These are phyloP conservation scores for Omphaloscelis lunosa DNA, from an alignment of 2,888 invertebrate genomes.

Conservation along the genomic window DNA sequence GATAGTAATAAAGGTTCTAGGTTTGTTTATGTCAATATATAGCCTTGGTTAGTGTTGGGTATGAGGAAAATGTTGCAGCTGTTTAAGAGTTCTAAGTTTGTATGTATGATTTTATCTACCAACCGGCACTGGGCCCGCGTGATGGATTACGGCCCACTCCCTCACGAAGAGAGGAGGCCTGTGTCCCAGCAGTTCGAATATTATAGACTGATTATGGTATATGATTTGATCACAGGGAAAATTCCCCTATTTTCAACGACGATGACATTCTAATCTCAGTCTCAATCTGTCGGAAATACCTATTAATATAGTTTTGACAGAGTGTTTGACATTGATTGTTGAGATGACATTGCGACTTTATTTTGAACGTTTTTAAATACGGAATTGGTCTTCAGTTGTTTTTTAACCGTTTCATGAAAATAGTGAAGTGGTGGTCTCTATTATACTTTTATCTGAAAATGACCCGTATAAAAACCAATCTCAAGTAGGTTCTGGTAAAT, in stretches of 20 bases:
- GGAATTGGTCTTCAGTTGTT: background rate
- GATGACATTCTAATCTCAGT: background rate
- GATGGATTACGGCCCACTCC: too few species aligned
- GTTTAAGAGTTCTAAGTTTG: background rate
- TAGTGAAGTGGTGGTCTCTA: background rate
- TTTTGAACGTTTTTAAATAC: background rate
- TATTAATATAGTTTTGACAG: background rate
- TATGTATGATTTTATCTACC: background rate
- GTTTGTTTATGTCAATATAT: background rate
- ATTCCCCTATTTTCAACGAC: background rate
- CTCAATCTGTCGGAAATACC: background rate
- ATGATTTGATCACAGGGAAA: background rate
- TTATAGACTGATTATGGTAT: too few species aligned
- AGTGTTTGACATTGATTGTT: background rate
- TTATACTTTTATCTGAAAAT: background rate
- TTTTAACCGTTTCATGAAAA: background rate
- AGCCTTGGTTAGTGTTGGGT: background rate
- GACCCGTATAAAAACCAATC: too few species aligned
- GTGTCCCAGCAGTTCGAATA: too few species aligned
- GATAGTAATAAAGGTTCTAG: background rate
- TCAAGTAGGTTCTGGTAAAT: accelerated
- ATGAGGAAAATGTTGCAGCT: too few species aligned
- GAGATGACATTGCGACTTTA: background rate
- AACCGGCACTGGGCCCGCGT: too few species aligned
- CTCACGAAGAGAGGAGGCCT: too few species aligned